Conservation (phyloP, 2,888 invertebrate species). For the Cerastoderma edule region DNA sequence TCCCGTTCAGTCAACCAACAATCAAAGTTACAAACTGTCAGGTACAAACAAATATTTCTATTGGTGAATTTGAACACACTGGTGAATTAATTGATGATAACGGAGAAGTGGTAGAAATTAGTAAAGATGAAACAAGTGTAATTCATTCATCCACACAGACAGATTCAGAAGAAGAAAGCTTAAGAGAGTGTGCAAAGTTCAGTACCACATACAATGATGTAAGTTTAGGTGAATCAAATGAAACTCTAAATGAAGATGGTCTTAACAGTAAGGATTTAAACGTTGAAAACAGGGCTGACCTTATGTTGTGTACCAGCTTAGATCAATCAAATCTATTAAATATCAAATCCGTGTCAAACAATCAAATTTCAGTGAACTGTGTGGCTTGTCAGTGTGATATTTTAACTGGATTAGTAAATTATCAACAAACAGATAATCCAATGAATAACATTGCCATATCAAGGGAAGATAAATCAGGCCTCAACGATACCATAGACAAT, state of each 20-base stretch:
- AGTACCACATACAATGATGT: too few species aligned
- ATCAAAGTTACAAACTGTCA: neutral
- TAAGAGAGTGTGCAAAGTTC: too few species aligned
- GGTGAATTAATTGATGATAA: slow-evolving; percentile 44
- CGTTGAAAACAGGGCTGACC: too few species aligned
- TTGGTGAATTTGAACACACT: slow-evolving; percentile 28
- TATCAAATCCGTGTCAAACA: too few species aligned
- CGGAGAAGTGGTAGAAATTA: slow-evolving; percentile 33
- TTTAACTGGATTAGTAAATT: too few species aligned
- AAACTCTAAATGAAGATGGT: too few species aligned
- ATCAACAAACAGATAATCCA: neutral
- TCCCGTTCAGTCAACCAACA: slow-evolving; percentile 26
- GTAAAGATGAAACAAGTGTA: slow-evolving; percentile 30
- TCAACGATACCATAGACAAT: slow-evolving; percentile 15
- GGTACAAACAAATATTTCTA: slow-evolving; percentile 46
- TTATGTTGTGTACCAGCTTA: too few species aligned
- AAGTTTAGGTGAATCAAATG: too few species aligned
- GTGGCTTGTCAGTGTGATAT: slow-evolving; percentile 22
- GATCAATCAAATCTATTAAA: too few species aligned
- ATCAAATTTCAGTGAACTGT: neutral
- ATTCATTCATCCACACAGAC: slow-evolving; percentile 1
- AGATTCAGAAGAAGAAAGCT: neutral
- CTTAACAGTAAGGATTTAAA: too few species aligned
- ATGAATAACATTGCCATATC: neutral
- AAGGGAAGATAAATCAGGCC: neutral